These are phyloP conservation scores for Callithrix jacchus DNA, from an alignment of 2,113 vertebrate genomes.

Conservation along the genomic window DNA sequence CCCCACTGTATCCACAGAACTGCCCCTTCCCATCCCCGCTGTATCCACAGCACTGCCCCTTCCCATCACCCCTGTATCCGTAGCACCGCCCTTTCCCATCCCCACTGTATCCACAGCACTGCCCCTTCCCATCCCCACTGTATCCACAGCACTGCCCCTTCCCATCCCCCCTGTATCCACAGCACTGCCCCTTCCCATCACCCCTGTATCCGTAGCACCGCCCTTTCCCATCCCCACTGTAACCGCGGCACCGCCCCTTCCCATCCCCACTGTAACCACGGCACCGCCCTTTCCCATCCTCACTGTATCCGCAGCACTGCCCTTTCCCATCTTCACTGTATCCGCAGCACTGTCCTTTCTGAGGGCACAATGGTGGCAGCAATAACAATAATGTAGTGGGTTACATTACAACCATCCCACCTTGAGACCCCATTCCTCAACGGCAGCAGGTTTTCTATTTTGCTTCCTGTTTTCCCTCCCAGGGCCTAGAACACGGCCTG, in stretches of 20 bases:
- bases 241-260: no score
- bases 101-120: no score
- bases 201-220: background rate
- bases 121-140: background rate
- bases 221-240: no score
- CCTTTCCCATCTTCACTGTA: no score
- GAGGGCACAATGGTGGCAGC: accelerated
- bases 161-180: no score
- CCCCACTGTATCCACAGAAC: no score
- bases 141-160: background rate
- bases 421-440: background rate
- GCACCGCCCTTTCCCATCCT: background rate
- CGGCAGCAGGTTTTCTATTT: background rate
- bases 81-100: background rate
- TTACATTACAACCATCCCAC: background rate
- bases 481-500: background rate
- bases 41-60: no score
- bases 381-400: background rate
- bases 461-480: background rate
- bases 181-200: background rate
- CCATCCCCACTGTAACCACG: no score
- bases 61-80: no score
- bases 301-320: no score
- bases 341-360: background rate
- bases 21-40: no score